These are phyloP conservation scores for Lycophotia porphyrea DNA, from an alignment of 2,888 invertebrate species.

Conservation along the genomic window DNA sequence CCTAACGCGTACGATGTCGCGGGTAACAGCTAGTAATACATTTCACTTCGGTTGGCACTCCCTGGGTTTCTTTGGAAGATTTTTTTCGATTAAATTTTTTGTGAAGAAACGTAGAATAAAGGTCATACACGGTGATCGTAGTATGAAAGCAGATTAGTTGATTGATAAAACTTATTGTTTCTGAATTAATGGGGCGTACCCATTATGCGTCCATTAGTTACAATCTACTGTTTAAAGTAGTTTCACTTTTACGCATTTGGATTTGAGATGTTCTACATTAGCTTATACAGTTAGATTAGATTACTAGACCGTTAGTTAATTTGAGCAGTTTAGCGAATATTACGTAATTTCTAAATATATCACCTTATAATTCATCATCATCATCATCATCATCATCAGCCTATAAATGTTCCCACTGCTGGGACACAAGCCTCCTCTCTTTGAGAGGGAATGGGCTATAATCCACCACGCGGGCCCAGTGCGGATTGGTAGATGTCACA, in stretches of 20 bases:
- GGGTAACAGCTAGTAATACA: no score
- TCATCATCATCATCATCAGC: no score
- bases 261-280: background rate
- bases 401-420: no score
- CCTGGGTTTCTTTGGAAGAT: no score
- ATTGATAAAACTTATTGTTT: background rate
- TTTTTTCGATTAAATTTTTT: no score
- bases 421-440: no score
- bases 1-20: no score
- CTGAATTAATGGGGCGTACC: background rate
- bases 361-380: no score
- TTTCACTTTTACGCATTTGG: conserved; percentile 10
- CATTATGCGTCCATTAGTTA: background rate
- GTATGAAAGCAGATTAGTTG: background rate
- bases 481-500: no score
- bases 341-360: background rate
- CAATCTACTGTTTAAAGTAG: background rate
- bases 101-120: background rate
- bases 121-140: background rate
- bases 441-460: no score
- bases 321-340: background rate
- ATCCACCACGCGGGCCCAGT: no score
- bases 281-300: background rate
- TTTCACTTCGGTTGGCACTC: no score
- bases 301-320: background rate